Percentiles rank a stretch among this genome's conserved stretches.
Evolutionary conservation across 2,888 invertebrate species (phyloP).

Genomic region (Philereme transversata): DNA sequence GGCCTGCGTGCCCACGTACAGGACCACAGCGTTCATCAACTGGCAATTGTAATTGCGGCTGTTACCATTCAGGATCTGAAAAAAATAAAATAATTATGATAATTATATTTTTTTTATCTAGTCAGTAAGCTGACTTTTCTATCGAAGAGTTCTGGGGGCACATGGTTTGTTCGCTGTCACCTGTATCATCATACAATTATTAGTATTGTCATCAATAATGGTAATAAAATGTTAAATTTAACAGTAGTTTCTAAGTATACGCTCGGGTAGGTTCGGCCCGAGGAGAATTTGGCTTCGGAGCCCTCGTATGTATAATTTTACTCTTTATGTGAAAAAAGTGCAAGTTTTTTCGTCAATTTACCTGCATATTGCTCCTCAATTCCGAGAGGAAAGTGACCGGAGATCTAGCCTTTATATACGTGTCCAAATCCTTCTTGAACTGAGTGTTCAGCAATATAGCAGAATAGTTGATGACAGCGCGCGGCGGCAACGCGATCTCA

Average conservation of each 20-base stretch:
- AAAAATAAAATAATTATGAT: neutral
- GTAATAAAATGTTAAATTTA: too few species aligned
- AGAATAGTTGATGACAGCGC: constrained; percentile 94
- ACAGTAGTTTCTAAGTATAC: too few species aligned
- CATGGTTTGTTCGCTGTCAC: too few species aligned
- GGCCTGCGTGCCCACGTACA: constrained; percentile 99
- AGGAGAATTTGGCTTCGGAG: too few species aligned
- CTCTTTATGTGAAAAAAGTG: neutral
- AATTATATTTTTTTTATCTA: too few species aligned
- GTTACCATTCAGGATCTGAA: constrained; percentile 89
- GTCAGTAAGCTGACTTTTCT: too few species aligned
- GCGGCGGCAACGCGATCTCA: constrained; percentile 94
- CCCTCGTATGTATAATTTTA: too few species aligned
- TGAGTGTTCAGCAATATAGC: constrained; percentile 93
- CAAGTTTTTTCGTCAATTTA: constrained; percentile 42
- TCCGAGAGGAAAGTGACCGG: constrained; percentile 98
- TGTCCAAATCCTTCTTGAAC: constrained; percentile 98
- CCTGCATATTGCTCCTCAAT: constrained; percentile 94
- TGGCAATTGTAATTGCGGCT: constrained; percentile 97
- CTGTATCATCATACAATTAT: too few species aligned
- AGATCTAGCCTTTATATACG: constrained; percentile 96
- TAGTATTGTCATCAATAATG: too few species aligned
- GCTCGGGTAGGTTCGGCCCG: too few species aligned
- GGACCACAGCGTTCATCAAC: constrained; percentile 97
- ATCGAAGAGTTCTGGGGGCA: too few species aligned